Conservation (phyloP, 2,113 vertebrate species). For the Bos javanicus region DNA sequence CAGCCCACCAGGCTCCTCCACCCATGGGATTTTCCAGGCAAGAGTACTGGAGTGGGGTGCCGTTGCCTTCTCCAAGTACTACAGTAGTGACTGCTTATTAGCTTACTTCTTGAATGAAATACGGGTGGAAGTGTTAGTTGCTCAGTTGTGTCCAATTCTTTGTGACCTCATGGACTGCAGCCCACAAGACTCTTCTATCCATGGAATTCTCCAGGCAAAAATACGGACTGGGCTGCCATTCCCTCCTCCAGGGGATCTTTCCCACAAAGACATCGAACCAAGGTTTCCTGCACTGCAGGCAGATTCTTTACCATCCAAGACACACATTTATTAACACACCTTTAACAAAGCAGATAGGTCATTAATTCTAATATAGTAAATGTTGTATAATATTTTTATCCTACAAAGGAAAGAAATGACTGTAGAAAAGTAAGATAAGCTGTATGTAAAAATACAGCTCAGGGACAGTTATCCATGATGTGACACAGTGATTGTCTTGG, state of each 20-base stretch:
- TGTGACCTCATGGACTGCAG: neutral
- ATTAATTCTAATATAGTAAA: neutral
- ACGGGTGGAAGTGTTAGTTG: neutral
- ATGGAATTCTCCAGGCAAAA: neutral
- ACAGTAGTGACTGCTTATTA: neutral
- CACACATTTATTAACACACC: neutral
- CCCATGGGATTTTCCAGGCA: too few relatives aligned
- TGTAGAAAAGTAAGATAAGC: neutral
- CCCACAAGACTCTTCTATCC: neutral
- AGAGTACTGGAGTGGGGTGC: too few relatives aligned
- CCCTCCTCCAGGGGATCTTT: neutral
- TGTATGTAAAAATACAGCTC: neutral
- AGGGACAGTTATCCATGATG: neutral
- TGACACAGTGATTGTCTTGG: neutral
- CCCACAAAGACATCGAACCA: neutral
- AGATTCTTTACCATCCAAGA: neutral
- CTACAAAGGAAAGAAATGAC: neutral
- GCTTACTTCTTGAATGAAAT: neutral
- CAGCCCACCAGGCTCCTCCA: too few relatives aligned
- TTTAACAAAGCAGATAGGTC: neutral
- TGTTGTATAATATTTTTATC: neutral
- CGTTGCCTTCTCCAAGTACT: too few relatives aligned
- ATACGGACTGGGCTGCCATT: neutral
- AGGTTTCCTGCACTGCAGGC: neutral
- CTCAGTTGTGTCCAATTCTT: neutral